These are phyloP conservation scores for Trematocara marginatum DNA, from an alignment of 2,113 vertebrate species.

Conservation along the genomic window DNA sequence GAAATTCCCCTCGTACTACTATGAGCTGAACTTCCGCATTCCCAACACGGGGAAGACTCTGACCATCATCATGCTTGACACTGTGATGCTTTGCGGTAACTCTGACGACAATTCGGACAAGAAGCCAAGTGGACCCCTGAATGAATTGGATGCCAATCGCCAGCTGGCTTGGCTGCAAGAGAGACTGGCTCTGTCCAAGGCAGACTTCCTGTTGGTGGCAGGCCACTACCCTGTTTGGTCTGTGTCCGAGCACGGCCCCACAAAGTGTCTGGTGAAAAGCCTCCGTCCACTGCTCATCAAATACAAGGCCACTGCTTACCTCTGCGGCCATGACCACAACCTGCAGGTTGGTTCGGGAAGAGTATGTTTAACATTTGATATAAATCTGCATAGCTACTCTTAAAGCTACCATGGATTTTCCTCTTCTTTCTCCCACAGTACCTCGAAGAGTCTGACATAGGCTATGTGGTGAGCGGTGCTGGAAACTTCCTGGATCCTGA, in stretches of 20 bases:
- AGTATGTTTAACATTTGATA: background rate
- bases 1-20: slow-evolving; percentile 84
- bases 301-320: slow-evolving; percentile 80
- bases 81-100: slow-evolving; percentile 83
- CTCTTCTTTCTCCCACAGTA: slow-evolving; percentile 64
- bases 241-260: slow-evolving; percentile 85
- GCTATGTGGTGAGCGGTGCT: slow-evolving; percentile 84
- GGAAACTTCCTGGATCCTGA: slow-evolving; percentile 89
- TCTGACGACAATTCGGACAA: slow-evolving; percentile 73
- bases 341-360: slow-evolving; percentile 74
- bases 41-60: slow-evolving; percentile 73
- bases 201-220: slow-evolving; percentile 83
- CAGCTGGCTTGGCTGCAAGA: slow-evolving; percentile 83
- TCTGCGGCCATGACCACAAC: slow-evolving; percentile 91
- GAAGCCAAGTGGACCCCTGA: slow-evolving; percentile 66
- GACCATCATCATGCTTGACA: slow-evolving; percentile 87
- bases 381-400: background rate
- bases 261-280: slow-evolving; percentile 75
- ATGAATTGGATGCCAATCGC: slow-evolving; percentile 50
- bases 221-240: slow-evolving; percentile 94
- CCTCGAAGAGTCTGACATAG: slow-evolving; percentile 75
- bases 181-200: slow-evolving; percentile 73
- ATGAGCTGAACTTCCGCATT: slow-evolving; percentile 80
- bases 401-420: background rate
- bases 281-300: slow-evolving; percentile 77